Evolutionary conservation across 2,797 vertebrate species (phyloP).

Genomic region (Sebastes baramenuke): DNA sequence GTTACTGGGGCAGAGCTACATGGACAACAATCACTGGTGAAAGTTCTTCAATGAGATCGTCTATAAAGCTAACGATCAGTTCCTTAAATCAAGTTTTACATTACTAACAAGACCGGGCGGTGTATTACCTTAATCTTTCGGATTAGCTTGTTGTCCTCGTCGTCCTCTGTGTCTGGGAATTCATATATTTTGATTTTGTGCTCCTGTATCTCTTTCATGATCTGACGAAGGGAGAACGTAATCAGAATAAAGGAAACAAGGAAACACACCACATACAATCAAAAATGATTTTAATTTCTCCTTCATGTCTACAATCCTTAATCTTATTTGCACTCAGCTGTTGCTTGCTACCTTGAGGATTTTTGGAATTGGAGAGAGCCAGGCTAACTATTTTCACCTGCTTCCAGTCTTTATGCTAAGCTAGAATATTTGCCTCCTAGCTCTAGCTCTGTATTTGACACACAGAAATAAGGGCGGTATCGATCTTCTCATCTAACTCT

Average conservation of each 20-base stretch:
- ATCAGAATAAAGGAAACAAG: not conserved
- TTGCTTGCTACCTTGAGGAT: not conserved
- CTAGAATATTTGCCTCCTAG: not conserved
- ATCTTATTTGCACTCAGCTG: not conserved
- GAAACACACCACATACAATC: not conserved
- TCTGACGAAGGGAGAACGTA: constrained; percentile 59
- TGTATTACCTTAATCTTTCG: constrained; percentile 85
- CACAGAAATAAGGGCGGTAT: not conserved
- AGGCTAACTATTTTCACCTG: not conserved
- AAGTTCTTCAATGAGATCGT: constrained; percentile 4
- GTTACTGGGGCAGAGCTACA: not conserved
- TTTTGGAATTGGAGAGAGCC: not conserved
- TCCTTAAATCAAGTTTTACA: not conserved
- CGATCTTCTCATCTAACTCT: not conserved
- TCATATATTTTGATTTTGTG: constrained; percentile 89
- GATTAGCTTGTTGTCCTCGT: constrained; percentile 86
- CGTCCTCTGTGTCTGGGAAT: constrained; percentile 86
- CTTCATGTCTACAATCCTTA: not conserved
- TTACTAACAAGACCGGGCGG: not conserved
- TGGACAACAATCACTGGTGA: not conserved
- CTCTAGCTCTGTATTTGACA: not conserved
- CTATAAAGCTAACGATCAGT: constrained; percentile 2
- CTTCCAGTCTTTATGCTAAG: not conserved
- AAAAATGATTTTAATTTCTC: not conserved
- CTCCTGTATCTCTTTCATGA: constrained; percentile 89